These are phyloP conservation scores for Phasianus colchicus DNA, from an alignment of 2,113 vertebrate species.

Conservation along the genomic window DNA sequence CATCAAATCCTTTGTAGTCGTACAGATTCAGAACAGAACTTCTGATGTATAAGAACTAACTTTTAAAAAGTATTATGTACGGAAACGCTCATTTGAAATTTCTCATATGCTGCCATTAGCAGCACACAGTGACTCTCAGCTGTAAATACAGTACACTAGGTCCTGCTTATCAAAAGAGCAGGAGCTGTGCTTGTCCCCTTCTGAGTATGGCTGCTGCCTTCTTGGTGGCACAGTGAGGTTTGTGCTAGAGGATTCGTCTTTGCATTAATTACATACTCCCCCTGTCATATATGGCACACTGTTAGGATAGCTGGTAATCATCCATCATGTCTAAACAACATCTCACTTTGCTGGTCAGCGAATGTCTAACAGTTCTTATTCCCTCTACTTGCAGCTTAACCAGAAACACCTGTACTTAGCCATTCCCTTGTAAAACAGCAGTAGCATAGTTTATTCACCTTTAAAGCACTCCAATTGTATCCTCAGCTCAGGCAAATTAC, in stretches of 20 bases:
- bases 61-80: not conserved
- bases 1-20: not conserved
- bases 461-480: not conserved
- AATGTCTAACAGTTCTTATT: not conserved
- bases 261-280: no score
- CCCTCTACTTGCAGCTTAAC: not conserved
- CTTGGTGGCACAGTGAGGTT: not conserved
- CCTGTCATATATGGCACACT: not conserved
- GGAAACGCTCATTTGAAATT: not conserved
- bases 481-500: not conserved
- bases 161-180: not conserved
- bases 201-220: not conserved
- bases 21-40: not conserved
- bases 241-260: not conserved
- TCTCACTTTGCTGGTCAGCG: not conserved
- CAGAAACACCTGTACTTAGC: not conserved
- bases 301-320: not conserved
- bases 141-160: not conserved
- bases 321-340: not conserved
- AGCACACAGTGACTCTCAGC: not conserved
- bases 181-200: not conserved
- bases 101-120: not conserved
- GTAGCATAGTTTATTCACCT: not conserved
- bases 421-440: not conserved
- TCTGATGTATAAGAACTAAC: not conserved